phyloP scores from a whole-genome alignment of 2,888 invertebrate species.

The Megaustenia siamemsis region DNA sequence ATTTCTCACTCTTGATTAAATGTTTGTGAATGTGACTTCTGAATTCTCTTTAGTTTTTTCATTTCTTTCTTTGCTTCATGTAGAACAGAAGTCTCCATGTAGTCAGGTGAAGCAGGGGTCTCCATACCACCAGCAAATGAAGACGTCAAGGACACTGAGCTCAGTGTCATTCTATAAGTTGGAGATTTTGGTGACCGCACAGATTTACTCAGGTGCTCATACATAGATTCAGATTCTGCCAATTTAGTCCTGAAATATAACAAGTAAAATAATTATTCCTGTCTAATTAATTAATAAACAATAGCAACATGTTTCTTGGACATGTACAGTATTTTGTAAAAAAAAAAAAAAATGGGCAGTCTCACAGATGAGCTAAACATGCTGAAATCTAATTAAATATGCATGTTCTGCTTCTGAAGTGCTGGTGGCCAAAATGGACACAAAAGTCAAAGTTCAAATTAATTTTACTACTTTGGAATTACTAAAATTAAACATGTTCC shows the following conservation, averaged over 20 bases:
- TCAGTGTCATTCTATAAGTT: constrained; percentile 60
- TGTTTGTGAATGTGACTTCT: constrained; percentile 52
- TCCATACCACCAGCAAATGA: constrained; percentile 54
- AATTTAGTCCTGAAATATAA: constrained; percentile 85
- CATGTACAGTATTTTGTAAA: too few species aligned
- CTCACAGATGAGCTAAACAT: too few species aligned
- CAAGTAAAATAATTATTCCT: neutral
- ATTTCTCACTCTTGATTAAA: constrained; percentile 58
- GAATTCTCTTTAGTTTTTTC: constrained; percentile 76
- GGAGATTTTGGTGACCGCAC: constrained; percentile 59
- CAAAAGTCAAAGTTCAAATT: too few species aligned
- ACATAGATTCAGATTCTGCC: constrained; percentile 91
- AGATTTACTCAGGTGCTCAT: constrained; percentile 84
- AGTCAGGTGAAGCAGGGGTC: constrained; percentile 51
- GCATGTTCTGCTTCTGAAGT: too few species aligned
- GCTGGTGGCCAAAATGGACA: too few species aligned
- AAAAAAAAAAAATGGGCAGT: too few species aligned
- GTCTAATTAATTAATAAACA: too few species aligned
- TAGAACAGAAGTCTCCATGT: constrained; percentile 79
- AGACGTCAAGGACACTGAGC: constrained; percentile 43
- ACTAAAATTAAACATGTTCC: too few species aligned
- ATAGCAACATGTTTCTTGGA: too few species aligned
- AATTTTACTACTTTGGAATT: too few species aligned
- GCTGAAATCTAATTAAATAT: too few species aligned
- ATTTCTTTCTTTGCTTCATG: constrained; percentile 90